A percentile compares a stretch with the other conserved stretches of the same genome.
phyloP scores from a whole-genome alignment of 1,140 invertebrate genomes.

The Lepidotrigona ventralis region DNA sequence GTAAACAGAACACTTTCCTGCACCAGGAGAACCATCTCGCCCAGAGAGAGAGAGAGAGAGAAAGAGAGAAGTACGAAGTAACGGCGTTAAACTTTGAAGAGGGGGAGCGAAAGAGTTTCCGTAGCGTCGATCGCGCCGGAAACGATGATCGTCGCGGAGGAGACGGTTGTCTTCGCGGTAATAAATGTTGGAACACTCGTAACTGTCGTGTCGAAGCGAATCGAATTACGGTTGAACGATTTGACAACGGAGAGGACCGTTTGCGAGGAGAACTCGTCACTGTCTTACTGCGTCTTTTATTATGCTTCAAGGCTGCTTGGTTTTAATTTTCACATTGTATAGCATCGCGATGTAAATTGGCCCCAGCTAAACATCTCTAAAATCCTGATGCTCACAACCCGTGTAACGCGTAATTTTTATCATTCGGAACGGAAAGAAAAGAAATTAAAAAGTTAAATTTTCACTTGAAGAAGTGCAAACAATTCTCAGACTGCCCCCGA shows the following conservation, averaged over 20 bases:
- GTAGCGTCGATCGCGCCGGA: not conserved
- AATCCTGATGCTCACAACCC: too few species aligned
- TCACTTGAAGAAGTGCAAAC: too few species aligned
- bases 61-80: not conserved
- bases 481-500: too few species aligned
- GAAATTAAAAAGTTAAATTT: too few species aligned
- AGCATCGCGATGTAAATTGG: too few species aligned
- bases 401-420: too few species aligned
- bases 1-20: constrained; percentile 19
- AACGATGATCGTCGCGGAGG: not conserved
- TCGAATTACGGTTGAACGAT: constrained; percentile 22
- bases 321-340: too few species aligned
- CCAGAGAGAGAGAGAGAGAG: not conserved
- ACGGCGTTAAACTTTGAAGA: not conserved
- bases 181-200: not conserved
- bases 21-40: not conserved
- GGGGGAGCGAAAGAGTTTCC: not conserved
- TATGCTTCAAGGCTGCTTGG: too few species aligned
- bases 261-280: not conserved
- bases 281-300: not conserved
- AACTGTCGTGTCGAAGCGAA: not conserved
- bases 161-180: not conserved
- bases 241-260: not conserved
- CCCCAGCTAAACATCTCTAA: too few species aligned
- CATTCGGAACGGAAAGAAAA: too few species aligned